Evolutionary conservation across 2,113 vertebrate genomes (phyloP).

Genomic region (Microtus ochrogaster): DNA sequence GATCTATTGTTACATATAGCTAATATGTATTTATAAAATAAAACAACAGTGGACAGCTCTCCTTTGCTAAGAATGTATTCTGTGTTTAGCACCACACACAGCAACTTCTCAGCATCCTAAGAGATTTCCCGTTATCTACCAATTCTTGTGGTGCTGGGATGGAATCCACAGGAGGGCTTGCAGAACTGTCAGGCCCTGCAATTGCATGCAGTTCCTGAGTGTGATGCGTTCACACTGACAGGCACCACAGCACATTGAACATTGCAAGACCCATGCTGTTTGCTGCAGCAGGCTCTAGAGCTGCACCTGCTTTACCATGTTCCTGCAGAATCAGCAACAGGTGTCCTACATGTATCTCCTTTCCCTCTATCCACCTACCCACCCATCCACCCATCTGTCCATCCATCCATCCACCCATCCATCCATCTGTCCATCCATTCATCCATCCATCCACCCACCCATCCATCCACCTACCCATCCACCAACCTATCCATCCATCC

Average conservation of each 20-base stretch:
- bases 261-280: background rate
- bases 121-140: background rate
- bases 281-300: background rate
- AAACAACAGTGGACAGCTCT: background rate
- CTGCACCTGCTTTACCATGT: background rate
- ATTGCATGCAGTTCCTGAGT: background rate
- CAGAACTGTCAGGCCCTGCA: background rate
- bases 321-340: background rate
- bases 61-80: too few relatives aligned
- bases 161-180: background rate
- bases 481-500: background rate
- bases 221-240: background rate
- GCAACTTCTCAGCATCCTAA: too few relatives aligned
- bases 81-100: background rate
- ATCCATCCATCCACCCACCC: background rate
- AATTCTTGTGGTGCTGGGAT: background rate
- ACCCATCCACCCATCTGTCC: rapidly evolving
- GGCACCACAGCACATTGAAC: too few relatives aligned
- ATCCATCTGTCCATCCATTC: background rate
- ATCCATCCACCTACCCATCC: background rate
- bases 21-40: background rate
- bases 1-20: background rate
- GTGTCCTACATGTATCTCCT: too few relatives aligned
- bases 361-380: background rate
- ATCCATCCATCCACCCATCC: too few relatives aligned